Evolutionary conservation across 2,888 invertebrate species (phyloP), one percentile per base, ranked within the genome.

Genomic region (Caenorhabditis angaria): DNA sequence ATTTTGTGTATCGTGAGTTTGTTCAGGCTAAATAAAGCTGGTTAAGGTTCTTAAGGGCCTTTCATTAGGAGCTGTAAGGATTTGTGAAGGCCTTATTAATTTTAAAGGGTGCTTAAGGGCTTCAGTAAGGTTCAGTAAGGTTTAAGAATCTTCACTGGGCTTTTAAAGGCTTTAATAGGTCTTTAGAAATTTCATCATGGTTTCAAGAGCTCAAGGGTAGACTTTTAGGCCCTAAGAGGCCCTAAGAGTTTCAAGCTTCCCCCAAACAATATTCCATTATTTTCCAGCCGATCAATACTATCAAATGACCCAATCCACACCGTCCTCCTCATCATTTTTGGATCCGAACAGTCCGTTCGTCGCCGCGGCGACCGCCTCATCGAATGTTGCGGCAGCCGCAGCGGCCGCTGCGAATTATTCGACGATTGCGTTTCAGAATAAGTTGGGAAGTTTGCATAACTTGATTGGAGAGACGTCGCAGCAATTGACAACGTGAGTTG

Each of bases 281-380:
- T 54, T 72, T 73, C 3, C 69, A 73, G 69, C 69, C n/a, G 73
- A 73, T n/a, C 73, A 62, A 25, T 74, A 69, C 63, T 74, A 74
- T 60, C 50, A 41, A 5, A 51, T 74, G 22, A 48, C 55, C 10
- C 65, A 65, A n/a, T 51, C 74, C 8, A 74, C 74, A 4, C 74
- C 74, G 25, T 54, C 58, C 10, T 65, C 74, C 0, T 68, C 71
- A 1, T 57, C 74, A 8, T 74, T 70, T 59, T 54, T 69, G 51
- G 74, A 74, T 61, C 58, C 65, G 1, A 61, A 62, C 25, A 47
- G 32, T 55, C 22, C 22, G 20, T 55, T 55, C 28, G 41, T 41
- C 3, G 41, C 28, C 10, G 29, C 25, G 6, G 25, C 55, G 27
- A 54, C 25, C n/a, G 55, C 10, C 28, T 29, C 32, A n/a, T 8